Percentiles rank a stretch among this genome's conserved stretches.
phyloP scores from a whole-genome alignment of 2,797 vertebrate genomes.

The Philypnodon macrostomus region DNA sequence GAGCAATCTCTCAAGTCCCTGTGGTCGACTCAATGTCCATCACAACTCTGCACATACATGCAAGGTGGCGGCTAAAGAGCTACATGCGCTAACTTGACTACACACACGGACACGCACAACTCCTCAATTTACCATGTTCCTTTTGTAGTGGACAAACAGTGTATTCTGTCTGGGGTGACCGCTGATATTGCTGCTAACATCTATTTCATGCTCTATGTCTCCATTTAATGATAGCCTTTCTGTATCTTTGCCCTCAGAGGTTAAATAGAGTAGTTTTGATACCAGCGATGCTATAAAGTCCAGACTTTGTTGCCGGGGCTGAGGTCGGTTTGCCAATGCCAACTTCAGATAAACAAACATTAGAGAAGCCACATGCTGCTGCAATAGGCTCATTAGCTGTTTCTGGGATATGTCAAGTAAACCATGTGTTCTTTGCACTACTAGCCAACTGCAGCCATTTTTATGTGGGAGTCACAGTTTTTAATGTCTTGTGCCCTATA shows the following conservation, averaged over 20 bases:
- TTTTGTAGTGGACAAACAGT: conserved; percentile 39
- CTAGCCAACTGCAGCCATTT: conserved; percentile 17
- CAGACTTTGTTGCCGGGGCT: conserved; percentile 23
- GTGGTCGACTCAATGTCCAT: conserved; percentile 64
- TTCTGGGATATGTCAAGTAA: conserved; percentile 19
- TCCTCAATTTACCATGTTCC: background rate
- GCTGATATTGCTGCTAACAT: conserved; percentile 51
- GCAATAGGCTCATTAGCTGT: conserved; percentile 37
- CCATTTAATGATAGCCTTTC: conserved; percentile 51
- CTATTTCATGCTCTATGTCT: conserved; percentile 61
- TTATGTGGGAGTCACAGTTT: conserved; percentile 34
- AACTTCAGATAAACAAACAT: conserved; percentile 48
- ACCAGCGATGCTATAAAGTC: conserved; percentile 21
- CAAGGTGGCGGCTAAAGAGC: conserved; percentile 61
- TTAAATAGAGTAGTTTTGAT: conserved; percentile 25
- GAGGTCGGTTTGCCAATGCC: conserved; percentile 27
- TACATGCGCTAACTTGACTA: conserved; percentile 33
- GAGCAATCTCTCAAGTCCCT: conserved; percentile 56
- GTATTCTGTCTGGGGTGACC: conserved; percentile 49
- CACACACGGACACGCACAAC: background rate
- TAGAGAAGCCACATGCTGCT: conserved; percentile 41
- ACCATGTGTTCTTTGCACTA: conserved; percentile 9
- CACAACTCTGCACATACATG: conserved; percentile 54
- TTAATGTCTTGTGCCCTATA: conserved; percentile 25
- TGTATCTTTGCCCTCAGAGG: conserved; percentile 38